Base-by-base conservation (phyloP, 2,113 vertebrate genomes). In the Gymnorhina tibicen region DNA sequence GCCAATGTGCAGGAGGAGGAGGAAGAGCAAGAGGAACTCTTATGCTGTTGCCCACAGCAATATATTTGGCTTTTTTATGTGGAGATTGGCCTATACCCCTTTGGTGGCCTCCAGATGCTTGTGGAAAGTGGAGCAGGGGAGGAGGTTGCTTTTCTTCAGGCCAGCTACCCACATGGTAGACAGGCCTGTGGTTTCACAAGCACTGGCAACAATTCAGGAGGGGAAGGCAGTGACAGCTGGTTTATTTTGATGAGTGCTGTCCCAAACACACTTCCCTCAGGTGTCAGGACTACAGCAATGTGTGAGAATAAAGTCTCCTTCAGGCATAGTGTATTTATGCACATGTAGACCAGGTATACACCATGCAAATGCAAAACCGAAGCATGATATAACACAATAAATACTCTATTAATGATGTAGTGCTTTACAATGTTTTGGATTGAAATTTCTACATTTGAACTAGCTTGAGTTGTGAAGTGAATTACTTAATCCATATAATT, bases 61-160 rank as follows among this genome's bases (percentile, higher is more conserved):
- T 69, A n/a, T 7, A 35, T 64, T 63, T 79, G 60, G 33, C 23
- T 64, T 89, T 83, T 89, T 80, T 60, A 28, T 68, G 53, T 1
- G 0, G 33, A 55, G 32, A 47, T 30, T 64, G 42, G 26, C 14
- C 55, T 70, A 28, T 28, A 23, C 13, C 8, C 66, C 23, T 76
- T 86, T 72, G 77, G 80, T 80, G 76, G 76, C 87, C 68, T 82
- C 84, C 63, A 60, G 76, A 59, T 56, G 49, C 53, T 86, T 86
- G 44, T 66, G 72, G 47, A 79, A 64, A 85, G 26, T 7, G 26
- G 44, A 82, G 50, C 37, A 66, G 20, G 26, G 16, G 49, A 88
- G 22, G 70, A 89, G 53, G 18, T 78, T 4, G 0, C 44, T 76
- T 75, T 93, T n/a, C 72, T 91, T 79, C 53, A 59, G 76, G 79